A percentile compares a stretch with the other conserved stretches of the same genome.
phyloP scores from a whole-genome alignment of 2,113 vertebrate genomes.

The Lepidothrix coronata region DNA sequence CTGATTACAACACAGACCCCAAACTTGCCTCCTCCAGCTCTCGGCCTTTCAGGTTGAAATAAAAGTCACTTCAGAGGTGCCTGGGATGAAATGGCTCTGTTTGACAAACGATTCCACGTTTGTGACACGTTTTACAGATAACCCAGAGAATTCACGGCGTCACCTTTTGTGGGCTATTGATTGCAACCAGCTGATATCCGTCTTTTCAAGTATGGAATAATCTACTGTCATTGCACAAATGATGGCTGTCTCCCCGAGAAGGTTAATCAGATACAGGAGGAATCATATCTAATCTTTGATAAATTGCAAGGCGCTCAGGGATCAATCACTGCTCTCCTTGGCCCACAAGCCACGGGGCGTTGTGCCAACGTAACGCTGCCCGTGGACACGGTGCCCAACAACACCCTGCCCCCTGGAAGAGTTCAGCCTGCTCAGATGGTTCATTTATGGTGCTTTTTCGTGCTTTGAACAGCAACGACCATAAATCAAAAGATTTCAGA shows the following conservation, averaged over 20 bases:
- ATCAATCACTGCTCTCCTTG: slow-evolving; percentile 16
- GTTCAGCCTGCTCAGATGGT: neutral
- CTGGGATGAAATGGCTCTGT: slow-evolving; percentile 1
- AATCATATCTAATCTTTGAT: slow-evolving; percentile 48
- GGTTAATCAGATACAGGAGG: slow-evolving; percentile 77
- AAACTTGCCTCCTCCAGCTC: neutral
- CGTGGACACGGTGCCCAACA: fast-evolving
- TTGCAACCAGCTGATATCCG: slow-evolving; percentile 74
- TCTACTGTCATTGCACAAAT: slow-evolving; percentile 68
- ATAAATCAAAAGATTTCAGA: neutral
- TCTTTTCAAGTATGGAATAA: slow-evolving; percentile 73
- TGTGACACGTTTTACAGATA: slow-evolving; percentile 68
- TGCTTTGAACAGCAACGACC: neutral
- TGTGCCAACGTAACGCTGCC: neutral
- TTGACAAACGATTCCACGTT: neutral
- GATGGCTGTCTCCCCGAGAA: slow-evolving; percentile 64
- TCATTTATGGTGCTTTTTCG: neutral
- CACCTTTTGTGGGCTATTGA: slow-evolving; percentile 71
- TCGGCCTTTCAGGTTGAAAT: neutral
- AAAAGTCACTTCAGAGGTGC: slow-evolving; percentile 17
- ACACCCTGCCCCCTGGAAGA: neutral
- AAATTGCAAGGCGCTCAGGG: slow-evolving; percentile 40
- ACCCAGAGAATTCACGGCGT: slow-evolving; percentile 69
- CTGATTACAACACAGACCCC: slow-evolving; percentile 33
- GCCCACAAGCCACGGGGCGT: neutral